Conservation (phyloP, 2,113 vertebrate species). For the Atractosteus spatula region DNA sequence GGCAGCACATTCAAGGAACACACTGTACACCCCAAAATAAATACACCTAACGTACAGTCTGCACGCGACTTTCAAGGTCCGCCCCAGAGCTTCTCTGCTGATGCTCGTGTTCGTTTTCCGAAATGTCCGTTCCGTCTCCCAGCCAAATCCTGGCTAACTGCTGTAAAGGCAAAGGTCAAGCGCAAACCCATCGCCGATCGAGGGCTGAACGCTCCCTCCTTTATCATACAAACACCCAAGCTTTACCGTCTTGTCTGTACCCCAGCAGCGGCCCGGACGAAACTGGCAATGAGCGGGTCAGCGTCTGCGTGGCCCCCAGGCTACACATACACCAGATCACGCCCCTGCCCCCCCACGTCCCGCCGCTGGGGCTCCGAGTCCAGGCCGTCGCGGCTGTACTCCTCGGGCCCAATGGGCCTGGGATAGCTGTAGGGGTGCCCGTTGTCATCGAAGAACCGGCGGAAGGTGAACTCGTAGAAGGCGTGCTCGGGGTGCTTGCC, state of each 20-base stretch:
- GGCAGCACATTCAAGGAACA: slow-evolving; percentile 25
- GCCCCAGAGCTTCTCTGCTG: background rate
- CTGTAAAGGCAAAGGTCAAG: slow-evolving; percentile 17
- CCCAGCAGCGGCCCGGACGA: slow-evolving; percentile 4
- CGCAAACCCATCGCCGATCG: background rate
- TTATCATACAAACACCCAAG: background rate
- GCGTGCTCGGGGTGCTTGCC: slow-evolving; percentile 96
- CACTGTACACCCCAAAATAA: slow-evolving; percentile 28
- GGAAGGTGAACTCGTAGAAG: slow-evolving; percentile 97
- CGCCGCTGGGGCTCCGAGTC: slow-evolving; percentile 60
- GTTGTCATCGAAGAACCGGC: slow-evolving; percentile 97
- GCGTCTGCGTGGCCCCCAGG: background rate
- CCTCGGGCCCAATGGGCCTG: slow-evolving; percentile 89
- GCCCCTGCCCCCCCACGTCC: slow-evolving; percentile 62
- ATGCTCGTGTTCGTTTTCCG: background rate
- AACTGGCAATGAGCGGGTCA: background rate
- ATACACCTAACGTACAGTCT: slow-evolving; percentile 30
- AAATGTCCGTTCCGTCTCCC: slow-evolving; percentile 8
- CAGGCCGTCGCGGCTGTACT: slow-evolving; percentile 65
- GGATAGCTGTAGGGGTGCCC: slow-evolving; percentile 96
- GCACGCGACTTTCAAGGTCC: background rate
- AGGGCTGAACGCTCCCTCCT: background rate
- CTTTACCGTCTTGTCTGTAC: slow-evolving; percentile 3
- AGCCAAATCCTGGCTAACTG: slow-evolving; percentile 24
- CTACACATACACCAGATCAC: slow-evolving; percentile 92